Conservation (phyloP, 2,888 invertebrate genomes). For the Priocnemis perturbator region DNA sequence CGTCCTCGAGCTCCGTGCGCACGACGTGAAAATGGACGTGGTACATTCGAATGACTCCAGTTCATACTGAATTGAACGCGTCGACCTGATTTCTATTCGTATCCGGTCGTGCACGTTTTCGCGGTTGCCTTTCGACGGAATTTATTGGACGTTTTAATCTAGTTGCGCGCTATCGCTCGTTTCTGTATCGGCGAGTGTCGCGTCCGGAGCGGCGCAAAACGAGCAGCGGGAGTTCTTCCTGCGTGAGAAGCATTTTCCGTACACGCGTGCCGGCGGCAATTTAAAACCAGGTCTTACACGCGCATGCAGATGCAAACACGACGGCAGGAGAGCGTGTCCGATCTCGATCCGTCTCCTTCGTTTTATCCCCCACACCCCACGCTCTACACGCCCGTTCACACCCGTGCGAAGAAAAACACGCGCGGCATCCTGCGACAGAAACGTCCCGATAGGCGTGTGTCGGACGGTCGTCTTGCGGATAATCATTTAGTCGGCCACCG, state of each 20-base stretch:
- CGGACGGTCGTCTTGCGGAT: slow-evolving; percentile 5
- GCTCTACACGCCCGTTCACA: slow-evolving; percentile 5
- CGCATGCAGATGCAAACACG: slow-evolving; percentile 21
- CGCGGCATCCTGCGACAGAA: not conserved
- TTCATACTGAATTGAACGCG: no score
- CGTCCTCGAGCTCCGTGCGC: no score
- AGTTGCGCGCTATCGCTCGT: not conserved
- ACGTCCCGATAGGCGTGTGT: slow-evolving; percentile 18
- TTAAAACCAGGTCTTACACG: not conserved
- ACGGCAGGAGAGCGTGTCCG: slow-evolving; percentile 18
- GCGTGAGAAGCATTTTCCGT: slow-evolving; percentile 15
- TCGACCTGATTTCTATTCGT: slow-evolving; percentile 13
- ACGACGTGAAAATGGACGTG: no score
- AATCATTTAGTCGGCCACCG: slow-evolving; percentile 7
- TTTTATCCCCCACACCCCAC: not conserved
- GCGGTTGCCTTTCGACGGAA: not conserved
- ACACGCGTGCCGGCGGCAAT: not conserved
- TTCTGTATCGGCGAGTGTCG: not conserved
- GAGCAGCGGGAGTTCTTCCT: not conserved
- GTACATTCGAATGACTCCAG: no score
- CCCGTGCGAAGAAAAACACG: slow-evolving; percentile 1
- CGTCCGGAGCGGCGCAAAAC: not conserved
- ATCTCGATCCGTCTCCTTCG: slow-evolving; percentile 17
- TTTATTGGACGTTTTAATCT: not conserved
- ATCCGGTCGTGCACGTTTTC: slow-evolving; percentile 18